Evolutionary conservation across 30 jellyfish, hydroid and myxozoan species (phyloP), one percentile per base, ranked within the genome.

Genomic region (Aurelia sp.): DNA sequence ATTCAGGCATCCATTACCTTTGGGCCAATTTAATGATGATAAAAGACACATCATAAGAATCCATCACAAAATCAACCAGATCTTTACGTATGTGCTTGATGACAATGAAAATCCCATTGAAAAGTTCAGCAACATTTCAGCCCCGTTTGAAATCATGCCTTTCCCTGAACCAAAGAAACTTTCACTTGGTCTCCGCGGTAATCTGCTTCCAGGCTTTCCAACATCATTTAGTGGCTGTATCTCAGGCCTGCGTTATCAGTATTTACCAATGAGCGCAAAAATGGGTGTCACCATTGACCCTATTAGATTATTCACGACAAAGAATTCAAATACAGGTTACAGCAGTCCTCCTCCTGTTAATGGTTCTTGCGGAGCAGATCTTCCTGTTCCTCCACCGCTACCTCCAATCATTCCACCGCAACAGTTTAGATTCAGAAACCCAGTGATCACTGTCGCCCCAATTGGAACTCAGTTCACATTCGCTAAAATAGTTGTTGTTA

Each of bases 391-490:
- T 50, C 87, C 90, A 16, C 87, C 96, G 13, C 71, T 87, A 76
- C 96, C 91, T 16, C 79, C 96, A 40, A 63, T 87, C 16, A 21
- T 87, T n/a, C 81, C 90, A 35, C 96, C 96, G 16, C 96, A 71
- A 50, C 96, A 87, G 87, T 87, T 87, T 78, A 77, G 58, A 13
- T 72, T 87, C 82, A 59, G 82, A 35, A 87, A 74, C 48, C 89
- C 96, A 18, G 92, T 74, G 17, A 76, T 76, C 62, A 87, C 94
- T 21, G 92, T 82, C n/a, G 91, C 89, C 60, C 93, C 88, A 4
- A 66, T 76, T 55, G 97, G 86, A 40, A 40, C 87, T 21, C 19
- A 64, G 6, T 66, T 20, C 85, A 74, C 91, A 3, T 66, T 82
- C 21, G 86, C 81, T 6, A 74, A 78, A 13, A 71, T 78, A 0